Evolutionary conservation across 2,797 vertebrate species (phyloP), one percentile per base, ranked within the genome.

Genomic region (Sebastes reedi): DNA sequence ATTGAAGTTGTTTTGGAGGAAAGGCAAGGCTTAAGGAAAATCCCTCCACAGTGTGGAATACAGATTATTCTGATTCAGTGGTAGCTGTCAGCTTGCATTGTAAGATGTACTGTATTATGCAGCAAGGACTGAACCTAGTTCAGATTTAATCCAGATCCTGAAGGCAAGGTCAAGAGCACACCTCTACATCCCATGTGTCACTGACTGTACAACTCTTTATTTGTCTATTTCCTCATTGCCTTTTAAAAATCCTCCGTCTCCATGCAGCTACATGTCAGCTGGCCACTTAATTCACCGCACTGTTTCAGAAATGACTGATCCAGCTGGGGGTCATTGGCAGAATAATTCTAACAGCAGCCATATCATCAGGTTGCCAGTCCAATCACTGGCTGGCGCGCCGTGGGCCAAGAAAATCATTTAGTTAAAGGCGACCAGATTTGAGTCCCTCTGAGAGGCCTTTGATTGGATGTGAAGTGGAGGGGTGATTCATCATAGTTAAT

Each of bases 401-500:
- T 11, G 76, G 79, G 90, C 90, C 92, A 91, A 93, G 85, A 91
- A 93, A 93, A 95, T 93, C 92, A 94, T 95, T 95, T 94, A 91
- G 94, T 87, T 88, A 93, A 90, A 93, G 94, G 93, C 95, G 95
- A 95, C 91, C 91, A 93, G 88, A 89, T 91, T 88, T 83, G 87
- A 89, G 91, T 91, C 91, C 91, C 94, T 87, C 77, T 78, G 92
- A 93, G 95, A 91, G 92, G 83, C 73, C 79, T 93, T 75, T 94
- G 94, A 96, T 96, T 95, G 92, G 93, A 92, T 91, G 91, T 87
- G 91, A 92, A 88, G 88, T 87, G 74, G 88, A 88, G 85, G 85
- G 91, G 94, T 92, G 90, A 95, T 96, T 95, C 90, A 95, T 96
- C 95, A 95, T 95, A 81, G 86, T 96, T 96, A 96, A 96, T 94